Conservation (phyloP, 2,888 invertebrate genomes). For the Netelia fuscicornis region DNA sequence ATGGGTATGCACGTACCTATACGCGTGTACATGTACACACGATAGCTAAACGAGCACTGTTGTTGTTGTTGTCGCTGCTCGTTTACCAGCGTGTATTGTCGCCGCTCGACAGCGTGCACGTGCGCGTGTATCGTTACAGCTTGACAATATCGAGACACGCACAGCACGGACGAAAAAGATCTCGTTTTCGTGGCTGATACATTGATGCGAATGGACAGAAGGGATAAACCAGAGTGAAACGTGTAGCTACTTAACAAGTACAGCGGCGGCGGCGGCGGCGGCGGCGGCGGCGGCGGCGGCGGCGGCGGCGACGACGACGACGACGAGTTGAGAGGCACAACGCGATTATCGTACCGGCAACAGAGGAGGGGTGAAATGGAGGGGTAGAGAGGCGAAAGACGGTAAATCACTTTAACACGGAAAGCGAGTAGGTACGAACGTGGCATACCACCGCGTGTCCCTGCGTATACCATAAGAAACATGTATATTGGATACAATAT, state of each 20-base stretch:
- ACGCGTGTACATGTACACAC: not conserved
- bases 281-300: no score
- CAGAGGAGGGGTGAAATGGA: not conserved
- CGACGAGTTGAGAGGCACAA: not conserved
- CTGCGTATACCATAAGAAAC: not conserved
- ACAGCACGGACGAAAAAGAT: not conserved
- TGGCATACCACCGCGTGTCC: slow-evolving; percentile 19
- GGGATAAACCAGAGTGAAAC: not conserved
- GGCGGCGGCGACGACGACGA: not conserved
- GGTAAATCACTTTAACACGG: slow-evolving; percentile 72
- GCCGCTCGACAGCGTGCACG: slow-evolving; percentile 50
- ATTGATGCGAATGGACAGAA: slow-evolving; percentile 40
- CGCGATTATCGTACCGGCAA: not conserved
- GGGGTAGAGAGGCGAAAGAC: slow-evolving; percentile 46
- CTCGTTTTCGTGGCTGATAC: slow-evolving; percentile 58
- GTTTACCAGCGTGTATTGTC: slow-evolving; percentile 65
- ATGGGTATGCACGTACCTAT: not conserved
- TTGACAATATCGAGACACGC: not conserved
- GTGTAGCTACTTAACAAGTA: not conserved
- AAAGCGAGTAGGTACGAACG: not conserved
- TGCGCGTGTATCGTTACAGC: slow-evolving; percentile 60
- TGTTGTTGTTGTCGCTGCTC: slow-evolving; percentile 53
- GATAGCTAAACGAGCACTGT: slow-evolving; percentile 43
- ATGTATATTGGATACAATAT: slow-evolving; percentile 72
- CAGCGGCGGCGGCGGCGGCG: not conserved